Percentiles rank a stretch among this genome's conserved stretches.
These are phyloP conservation scores for Anhinga anhinga DNA, from an alignment of 2,113 vertebrate genomes.

Conservation along the genomic window DNA sequence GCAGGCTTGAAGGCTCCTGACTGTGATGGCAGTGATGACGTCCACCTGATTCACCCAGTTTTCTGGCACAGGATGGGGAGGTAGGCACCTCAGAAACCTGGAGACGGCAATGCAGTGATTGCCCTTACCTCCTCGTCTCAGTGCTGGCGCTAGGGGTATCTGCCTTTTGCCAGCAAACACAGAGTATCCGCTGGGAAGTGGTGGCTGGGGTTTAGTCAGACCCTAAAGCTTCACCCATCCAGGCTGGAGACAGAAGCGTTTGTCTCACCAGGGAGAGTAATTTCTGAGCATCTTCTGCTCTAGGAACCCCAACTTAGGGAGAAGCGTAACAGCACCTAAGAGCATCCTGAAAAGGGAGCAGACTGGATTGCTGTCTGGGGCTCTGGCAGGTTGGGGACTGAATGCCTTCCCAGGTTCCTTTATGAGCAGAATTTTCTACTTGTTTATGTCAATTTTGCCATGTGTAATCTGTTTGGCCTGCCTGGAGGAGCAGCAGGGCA, in stretches of 20 bases:
- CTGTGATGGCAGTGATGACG: rapidly evolving
- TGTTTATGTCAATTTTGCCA: background rate
- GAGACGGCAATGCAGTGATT: background rate
- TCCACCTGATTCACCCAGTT: background rate
- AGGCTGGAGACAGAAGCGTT: background rate
- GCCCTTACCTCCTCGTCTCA: rapidly evolving
- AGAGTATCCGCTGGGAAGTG: background rate
- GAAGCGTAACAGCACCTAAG: background rate
- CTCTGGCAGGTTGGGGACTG: background rate
- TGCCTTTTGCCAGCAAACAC: background rate
- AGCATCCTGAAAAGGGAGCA: background rate
- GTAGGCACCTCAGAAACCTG: background rate
- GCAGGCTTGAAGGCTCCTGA: background rate
- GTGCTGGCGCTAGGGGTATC: background rate
- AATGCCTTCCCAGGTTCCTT: background rate
- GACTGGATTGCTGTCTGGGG: background rate
- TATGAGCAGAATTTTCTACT: background rate
- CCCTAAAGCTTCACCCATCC: background rate
- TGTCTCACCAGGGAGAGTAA: background rate
- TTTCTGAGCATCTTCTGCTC: background rate
- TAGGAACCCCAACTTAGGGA: background rate
- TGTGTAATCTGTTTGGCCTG: background rate
- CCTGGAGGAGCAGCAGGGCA: conserved; percentile 39
- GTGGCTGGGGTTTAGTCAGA: background rate
- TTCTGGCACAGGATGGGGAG: background rate